Conservation (phyloP, 2,888 invertebrate species). For the Lutraria lutraria region DNA sequence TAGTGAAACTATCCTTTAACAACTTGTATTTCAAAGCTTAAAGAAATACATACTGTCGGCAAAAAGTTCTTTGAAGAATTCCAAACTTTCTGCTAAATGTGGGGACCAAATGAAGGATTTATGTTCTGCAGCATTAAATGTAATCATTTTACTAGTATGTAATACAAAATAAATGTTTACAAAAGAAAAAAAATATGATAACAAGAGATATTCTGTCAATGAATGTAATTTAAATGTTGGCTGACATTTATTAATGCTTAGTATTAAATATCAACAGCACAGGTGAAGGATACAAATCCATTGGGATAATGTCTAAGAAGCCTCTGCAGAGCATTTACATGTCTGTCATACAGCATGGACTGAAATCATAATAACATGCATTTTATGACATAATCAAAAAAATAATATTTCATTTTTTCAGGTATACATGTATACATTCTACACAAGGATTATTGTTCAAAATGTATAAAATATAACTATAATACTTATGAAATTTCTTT, state of each 20-base stretch:
- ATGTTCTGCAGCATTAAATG: no score
- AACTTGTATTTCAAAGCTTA: background rate
- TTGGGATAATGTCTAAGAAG: constrained; percentile 82
- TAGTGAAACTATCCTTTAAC: background rate
- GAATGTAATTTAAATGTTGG: background rate
- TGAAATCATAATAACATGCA: constrained; percentile 67
- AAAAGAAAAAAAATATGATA: no score
- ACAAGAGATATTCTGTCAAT: background rate
- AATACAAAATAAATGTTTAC: no score
- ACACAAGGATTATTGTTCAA: no score
- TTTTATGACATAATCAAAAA: background rate
- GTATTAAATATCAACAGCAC: background rate
- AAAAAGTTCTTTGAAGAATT: no score
- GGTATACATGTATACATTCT: no score
- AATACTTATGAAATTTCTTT: no score
- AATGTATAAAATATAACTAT: no score
- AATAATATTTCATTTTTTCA: no score
- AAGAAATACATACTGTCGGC: background rate
- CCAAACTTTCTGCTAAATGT: no score
- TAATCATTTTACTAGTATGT: no score
- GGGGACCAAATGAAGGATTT: no score
- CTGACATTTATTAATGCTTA: background rate
- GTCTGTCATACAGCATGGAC: constrained; percentile 85
- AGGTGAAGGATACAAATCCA: constrained; percentile 85
- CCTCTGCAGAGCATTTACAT: constrained; percentile 84